These are phyloP conservation scores for Amblyjoppa fuscipennis DNA, from an alignment of 2,888 invertebrate genomes.

Conservation along the genomic window DNA sequence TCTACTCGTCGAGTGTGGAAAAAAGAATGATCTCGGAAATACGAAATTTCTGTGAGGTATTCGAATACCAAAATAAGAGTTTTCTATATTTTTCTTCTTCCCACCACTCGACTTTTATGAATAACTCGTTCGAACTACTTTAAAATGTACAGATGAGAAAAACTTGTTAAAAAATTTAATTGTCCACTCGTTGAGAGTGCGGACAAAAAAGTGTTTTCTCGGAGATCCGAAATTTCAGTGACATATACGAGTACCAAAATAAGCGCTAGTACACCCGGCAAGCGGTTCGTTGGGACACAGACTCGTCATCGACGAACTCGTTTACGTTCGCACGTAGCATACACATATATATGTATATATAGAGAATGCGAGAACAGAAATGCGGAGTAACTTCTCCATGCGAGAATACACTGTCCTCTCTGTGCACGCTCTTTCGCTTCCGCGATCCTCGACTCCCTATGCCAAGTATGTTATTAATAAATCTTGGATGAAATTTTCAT, in stretches of 20 bases:
- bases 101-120: no score
- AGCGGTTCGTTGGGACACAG: slow-evolving; percentile 17
- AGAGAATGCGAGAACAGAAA: background rate
- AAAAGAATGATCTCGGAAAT: no score
- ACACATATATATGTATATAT: slow-evolving; percentile 6
- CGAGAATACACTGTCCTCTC: slow-evolving; percentile 10
- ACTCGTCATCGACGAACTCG: slow-evolving; percentile 17
- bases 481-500: slow-evolving; percentile 68
- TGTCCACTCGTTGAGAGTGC: background rate
- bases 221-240: background rate
- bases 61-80: no score
- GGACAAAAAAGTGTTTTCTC: background rate
- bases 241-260: slow-evolving; percentile 20
- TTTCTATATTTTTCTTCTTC: no score
- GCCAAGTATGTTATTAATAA: slow-evolving; percentile 75
- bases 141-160: background rate
- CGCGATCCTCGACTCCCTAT: slow-evolving; percentile 71
- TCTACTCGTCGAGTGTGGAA: no score
- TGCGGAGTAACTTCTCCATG: slow-evolving; percentile 6
- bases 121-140: no score
- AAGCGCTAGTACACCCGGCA: slow-evolving; percentile 29
- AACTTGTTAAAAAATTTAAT: background rate
- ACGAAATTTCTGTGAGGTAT: no score
- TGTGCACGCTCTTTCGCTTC: slow-evolving; percentile 71
- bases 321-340: background rate